Percentiles rank a stretch among this genome's conserved stretches.
These are phyloP conservation scores for Cervus canadensis DNA, from an alignment of 2,113 vertebrate species.

Conservation along the genomic window DNA sequence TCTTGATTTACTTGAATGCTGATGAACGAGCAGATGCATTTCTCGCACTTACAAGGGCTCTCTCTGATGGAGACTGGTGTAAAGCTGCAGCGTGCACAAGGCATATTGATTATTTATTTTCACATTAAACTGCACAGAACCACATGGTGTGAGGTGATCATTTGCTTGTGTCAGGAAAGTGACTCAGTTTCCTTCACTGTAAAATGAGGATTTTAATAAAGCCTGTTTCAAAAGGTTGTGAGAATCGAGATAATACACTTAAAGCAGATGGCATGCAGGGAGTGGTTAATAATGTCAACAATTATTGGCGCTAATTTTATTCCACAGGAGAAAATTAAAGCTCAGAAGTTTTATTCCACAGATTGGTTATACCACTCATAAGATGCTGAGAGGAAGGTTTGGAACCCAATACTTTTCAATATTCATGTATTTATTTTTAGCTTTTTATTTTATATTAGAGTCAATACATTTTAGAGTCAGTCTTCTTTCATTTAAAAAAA, in stretches of 20 bases:
- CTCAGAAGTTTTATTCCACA: neutral
- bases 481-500: neutral
- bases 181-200: neutral
- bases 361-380: neutral
- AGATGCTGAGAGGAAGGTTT: neutral
- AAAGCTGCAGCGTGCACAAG: neutral
- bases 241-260: neutral
- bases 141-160: constrained; percentile 7
- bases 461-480: neutral
- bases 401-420: neutral
- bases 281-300: neutral
- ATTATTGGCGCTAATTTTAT: neutral
- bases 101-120: neutral
- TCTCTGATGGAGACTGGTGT: neutral
- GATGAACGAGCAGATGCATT: neutral
- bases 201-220: neutral
- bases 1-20: neutral
- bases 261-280: neutral
- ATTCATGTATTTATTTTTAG: neutral
- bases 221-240: neutral
- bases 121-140: neutral
- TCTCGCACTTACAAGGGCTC: neutral
- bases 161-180: constrained; percentile 33
- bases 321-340: neutral
- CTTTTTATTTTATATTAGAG: neutral